Conservation (phyloP, 2,113 vertebrate genomes). For the Engraulis encrasicolus region DNA sequence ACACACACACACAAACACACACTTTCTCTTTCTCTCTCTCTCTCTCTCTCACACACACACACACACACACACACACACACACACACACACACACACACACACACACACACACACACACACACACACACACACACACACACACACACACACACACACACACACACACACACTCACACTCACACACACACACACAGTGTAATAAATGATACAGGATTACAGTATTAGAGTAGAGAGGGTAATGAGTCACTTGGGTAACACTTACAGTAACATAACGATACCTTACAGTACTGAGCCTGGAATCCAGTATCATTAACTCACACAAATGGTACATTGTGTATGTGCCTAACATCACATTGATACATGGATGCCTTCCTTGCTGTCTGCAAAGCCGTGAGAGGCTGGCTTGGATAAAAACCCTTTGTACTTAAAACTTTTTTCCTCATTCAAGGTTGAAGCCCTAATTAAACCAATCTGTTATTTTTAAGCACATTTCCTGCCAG, state of each 20-base stretch:
- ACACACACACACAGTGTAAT: neutral
- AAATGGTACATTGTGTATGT: too few species aligned
- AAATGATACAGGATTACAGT: neutral
- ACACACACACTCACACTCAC: constrained; percentile 27
- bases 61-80: neutral
- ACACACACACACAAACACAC: neutral
- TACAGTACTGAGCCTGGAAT: too few species aligned
- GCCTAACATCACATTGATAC: neutral
- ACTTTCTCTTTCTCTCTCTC: too few species aligned
- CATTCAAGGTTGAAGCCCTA: neutral
- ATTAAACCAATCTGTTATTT: neutral
- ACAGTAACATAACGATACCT: too few species aligned
- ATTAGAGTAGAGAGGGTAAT: too few species aligned
- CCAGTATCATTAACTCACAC: neutral
- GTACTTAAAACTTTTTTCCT: too few species aligned
- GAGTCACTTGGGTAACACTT: neutral
- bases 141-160: constrained; percentile 1
- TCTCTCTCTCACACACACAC: neutral
- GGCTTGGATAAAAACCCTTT: neutral
- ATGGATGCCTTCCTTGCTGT: neutral
- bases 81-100: neutral
- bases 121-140: neutral
- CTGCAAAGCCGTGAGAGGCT: neutral
- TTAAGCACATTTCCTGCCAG: too few species aligned
- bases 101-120: neutral